A percentile compares a stretch with the other conserved stretches of the same genome.
These are phyloP conservation scores for Plecotus auritus DNA, from an alignment of 2,113 vertebrate species.

Conservation along the genomic window DNA sequence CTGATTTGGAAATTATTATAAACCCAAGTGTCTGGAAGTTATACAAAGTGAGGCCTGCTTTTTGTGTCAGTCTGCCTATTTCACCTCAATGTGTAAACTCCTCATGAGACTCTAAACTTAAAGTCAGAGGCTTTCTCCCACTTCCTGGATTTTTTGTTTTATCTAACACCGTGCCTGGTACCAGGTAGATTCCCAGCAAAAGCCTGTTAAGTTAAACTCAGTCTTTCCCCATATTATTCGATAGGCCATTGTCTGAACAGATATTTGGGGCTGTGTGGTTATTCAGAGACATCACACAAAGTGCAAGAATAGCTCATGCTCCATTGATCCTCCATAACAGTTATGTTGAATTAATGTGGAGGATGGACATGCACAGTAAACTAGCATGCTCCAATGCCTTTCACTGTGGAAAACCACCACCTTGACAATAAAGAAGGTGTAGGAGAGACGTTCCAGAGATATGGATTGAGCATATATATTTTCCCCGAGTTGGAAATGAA, in stretches of 20 bases:
- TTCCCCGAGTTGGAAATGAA: neutral
- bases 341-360: constrained; percentile 59
- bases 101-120: neutral
- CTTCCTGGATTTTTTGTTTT: neutral
- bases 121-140: neutral
- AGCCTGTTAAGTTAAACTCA: neutral
- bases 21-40: neutral
- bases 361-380: constrained; percentile 38
- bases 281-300: constrained; percentile 30
- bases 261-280: constrained; percentile 29
- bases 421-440: constrained; percentile 14
- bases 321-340: neutral
- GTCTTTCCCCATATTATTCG: constrained; percentile 1
- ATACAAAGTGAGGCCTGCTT: neutral
- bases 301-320: constrained; percentile 32
- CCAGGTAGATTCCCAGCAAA: neutral
- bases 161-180: neutral
- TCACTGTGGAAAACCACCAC: constrained; percentile 29
- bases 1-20: neutral
- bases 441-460: constrained; percentile 16
- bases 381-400: neutral
- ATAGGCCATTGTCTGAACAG: constrained; percentile 9
- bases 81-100: neutral
- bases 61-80: neutral
- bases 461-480: neutral